Conservation (phyloP, 2,113 vertebrate genomes). For the Pygathrix nemaeus region DNA sequence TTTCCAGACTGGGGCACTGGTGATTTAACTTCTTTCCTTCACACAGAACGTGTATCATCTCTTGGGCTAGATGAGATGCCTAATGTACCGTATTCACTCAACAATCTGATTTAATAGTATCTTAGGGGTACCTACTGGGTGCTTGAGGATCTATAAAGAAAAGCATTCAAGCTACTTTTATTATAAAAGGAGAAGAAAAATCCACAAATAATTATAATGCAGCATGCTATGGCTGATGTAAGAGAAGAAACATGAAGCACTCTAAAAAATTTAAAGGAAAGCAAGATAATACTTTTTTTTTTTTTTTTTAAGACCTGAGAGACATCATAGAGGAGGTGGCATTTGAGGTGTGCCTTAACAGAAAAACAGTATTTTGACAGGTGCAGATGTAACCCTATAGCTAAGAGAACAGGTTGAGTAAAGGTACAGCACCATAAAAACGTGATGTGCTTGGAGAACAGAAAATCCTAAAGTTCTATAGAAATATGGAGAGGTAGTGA, state of each 20-base stretch:
- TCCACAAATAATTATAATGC: neutral
- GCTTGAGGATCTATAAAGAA: neutral
- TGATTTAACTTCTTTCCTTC: neutral
- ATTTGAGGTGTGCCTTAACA: neutral
- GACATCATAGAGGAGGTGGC: neutral
- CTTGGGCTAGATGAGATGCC: neutral
- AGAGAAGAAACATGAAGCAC: neutral
- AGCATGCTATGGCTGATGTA: neutral
- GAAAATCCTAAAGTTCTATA: neutral
- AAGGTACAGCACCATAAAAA: neutral
- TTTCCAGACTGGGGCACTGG: accelerated
- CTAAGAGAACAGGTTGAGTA: neutral
- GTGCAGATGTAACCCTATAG: neutral
- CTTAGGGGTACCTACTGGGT: neutral
- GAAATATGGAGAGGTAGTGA: neutral
- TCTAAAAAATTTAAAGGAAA: neutral
- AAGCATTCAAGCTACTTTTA: neutral
- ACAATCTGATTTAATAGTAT: neutral
- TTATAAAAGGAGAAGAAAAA: neutral
- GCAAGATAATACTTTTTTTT: too few species aligned
- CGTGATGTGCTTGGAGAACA: neutral
- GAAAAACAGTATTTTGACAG: neutral
- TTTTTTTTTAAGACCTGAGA: neutral
- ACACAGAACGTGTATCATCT: neutral
- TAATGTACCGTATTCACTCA: neutral